A percentile compares a stretch with the other conserved stretches of the same genome.
phyloP scores from a whole-genome alignment of 2,888 invertebrate species.

The Drosophila macrospina region DNA sequence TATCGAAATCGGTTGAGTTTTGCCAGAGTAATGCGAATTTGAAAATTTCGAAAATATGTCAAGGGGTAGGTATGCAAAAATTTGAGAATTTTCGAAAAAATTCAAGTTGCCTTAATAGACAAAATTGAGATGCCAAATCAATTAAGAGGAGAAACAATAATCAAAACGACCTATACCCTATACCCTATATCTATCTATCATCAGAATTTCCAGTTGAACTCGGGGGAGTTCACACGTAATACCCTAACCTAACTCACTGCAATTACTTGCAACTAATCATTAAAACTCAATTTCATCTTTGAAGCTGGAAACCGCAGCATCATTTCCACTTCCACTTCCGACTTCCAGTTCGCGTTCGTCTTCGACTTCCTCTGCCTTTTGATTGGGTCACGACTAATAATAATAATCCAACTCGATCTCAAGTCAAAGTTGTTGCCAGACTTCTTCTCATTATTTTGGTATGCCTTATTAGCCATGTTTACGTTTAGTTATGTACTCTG shows the following conservation, averaged over 20 bases:
- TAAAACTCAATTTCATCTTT: slow-evolving; percentile 64
- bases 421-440: slow-evolving; percentile 13
- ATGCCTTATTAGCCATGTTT: slow-evolving; percentile 54
- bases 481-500: slow-evolving; percentile 19
- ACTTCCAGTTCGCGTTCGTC: slow-evolving; percentile 17
- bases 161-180: too few species aligned
- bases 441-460: slow-evolving; percentile 36
- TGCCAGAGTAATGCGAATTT: too few species aligned
- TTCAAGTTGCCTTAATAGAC: too few species aligned
- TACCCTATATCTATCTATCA: slow-evolving; percentile 6
- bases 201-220: background rate
- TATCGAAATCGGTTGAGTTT: too few species aligned
- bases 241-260: slow-evolving; percentile 32
- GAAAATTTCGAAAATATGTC: too few species aligned
- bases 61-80: too few species aligned
- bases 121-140: too few species aligned
- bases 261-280: slow-evolving; percentile 35
- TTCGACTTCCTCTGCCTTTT: slow-evolving; percentile 11
- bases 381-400: slow-evolving; percentile 30
- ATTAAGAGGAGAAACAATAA: too few species aligned
- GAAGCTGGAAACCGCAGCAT: slow-evolving; percentile 39
- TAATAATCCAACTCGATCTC: slow-evolving; percentile 23
- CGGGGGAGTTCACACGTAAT: background rate
- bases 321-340: slow-evolving; percentile 50
- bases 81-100: too few species aligned